Conservation (phyloP, 2,888 invertebrate species). For the Chaetoderma sp. region DNA sequence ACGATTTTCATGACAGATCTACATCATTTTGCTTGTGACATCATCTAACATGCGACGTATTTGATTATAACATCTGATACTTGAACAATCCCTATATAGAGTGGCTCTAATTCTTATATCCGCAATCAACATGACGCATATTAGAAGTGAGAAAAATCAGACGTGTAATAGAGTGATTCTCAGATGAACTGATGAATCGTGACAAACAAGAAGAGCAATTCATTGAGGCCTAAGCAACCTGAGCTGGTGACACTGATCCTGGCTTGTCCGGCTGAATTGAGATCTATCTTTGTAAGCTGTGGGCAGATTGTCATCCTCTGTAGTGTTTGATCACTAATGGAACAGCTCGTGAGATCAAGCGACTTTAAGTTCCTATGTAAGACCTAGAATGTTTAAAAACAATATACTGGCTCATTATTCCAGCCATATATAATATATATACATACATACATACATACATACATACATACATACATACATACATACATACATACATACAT, state of each 20-base stretch:
- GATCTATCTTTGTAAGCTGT: slow-evolving; percentile 54
- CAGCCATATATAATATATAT: too few species aligned
- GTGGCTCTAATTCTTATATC: too few species aligned
- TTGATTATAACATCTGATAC: too few species aligned
- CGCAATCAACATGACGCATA: too few species aligned
- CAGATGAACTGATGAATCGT: too few species aligned
- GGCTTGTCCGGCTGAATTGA: slow-evolving; percentile 57
- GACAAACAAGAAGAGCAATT: too few species aligned
- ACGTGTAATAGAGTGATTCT: too few species aligned
- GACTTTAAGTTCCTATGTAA: slow-evolving; percentile 49
- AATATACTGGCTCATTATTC: too few species aligned
- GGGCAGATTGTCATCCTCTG: slow-evolving; percentile 46
- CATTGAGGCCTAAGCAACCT: slow-evolving; percentile 52
- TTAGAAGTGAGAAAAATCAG: too few species aligned
- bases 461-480: neutral
- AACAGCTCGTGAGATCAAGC: slow-evolving; percentile 58
- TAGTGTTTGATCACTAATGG: slow-evolving; percentile 53
- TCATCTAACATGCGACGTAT: too few species aligned
- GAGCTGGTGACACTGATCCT: slow-evolving; percentile 52
- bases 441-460: neutral
- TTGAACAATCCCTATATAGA: too few species aligned
- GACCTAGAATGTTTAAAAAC: slow-evolving; percentile 44
- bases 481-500: neutral
- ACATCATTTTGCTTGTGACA: too few species aligned
- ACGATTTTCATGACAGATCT: neutral